Evolutionary conservation across 2,113 vertebrate genomes (phyloP), one percentile per base, ranked within the genome.

Genomic region (Pseudopipra pipra): DNA sequence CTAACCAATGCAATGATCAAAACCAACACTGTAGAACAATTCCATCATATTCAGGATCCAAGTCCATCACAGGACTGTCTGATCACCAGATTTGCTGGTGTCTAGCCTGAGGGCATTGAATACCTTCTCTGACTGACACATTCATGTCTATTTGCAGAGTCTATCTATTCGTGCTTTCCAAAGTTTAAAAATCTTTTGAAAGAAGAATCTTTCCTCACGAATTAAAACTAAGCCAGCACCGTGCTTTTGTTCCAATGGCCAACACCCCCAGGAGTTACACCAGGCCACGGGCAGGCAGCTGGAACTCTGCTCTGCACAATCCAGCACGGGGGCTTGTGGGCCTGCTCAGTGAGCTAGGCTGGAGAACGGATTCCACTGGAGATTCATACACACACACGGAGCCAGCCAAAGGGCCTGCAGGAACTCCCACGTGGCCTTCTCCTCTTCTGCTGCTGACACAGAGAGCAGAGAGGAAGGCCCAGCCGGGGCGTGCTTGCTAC

Each of bases 281-380:
- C 49, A 5, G 19, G 70, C 59, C 3, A 0, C 0, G 9, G 2
- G 44, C 43, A 28, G 44, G 77, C 46, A 33, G 51, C 37, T 54
- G 82, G n/a, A 43, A 25, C 55, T n/a, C n/a, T 12, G 6, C 30
- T 14, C 7, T 54, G 65, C 13, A 2, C 0, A 2, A 31, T 35
- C 22, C 0, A 0, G 46, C 17, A 4, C 27, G 0, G 2, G 6
- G 17, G 61, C 22, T 37, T 4, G 2, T 19, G 44, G 55, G 65
- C 17, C 59, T 15, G n/a, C 16, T 13, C 74, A 8, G 5, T 3
- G 12, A 43, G n/a, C 39, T 5, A 6, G 9, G 2, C 11, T 35
- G 12, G 52, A 65, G 78, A 52, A 21, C 18, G 2, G n/a, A 19
- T 37, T 47, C 78, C 1, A 0, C 66, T 52, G 30, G 20, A 68